Evolutionary conservation across 1,140 invertebrate species (phyloP), one percentile per base, ranked within the genome.

Genomic region (Cydia fagiglandana): DNA sequence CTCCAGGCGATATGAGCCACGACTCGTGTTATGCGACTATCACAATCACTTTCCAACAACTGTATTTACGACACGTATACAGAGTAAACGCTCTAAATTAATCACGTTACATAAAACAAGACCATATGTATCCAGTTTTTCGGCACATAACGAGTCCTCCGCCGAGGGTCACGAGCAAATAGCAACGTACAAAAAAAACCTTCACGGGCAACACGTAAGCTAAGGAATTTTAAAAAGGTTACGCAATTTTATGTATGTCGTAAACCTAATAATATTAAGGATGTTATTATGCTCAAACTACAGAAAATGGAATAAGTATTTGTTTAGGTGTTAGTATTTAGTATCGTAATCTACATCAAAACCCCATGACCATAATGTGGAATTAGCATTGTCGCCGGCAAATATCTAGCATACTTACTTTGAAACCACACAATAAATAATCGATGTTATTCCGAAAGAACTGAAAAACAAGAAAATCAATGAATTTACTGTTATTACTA

Each of bases 141-240:
- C 82, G 78, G 78, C 80, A 84, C 76, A 75, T 82, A 82, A 80
- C 84, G 84, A 82, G 84, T 88, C 82, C 80, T 82, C 76, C 84
- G 79, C 80, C 83, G 86, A 91, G 88, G 89, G 91, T 92, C 91
- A 92, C 87, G 86, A 91, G 86, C 87, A 83, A 81, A 82, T 79
- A 86, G 84, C 85, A 84, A 70, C 66, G 66, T 70, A 70, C 66
- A 70, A 45, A 70, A 64, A 83, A 91, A 90, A 92, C 88, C 91
- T 91, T 92, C 86, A 91, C 85, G 79, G 81, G 84, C 88, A 91
- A 92, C 91, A 92, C 91, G 91, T 92, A 91, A 91, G 91, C 91
- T 90, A 86, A 84, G 84, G 85, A 87, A 86, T 90, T 85, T 80
- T 86, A 91, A 87, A 88, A 91, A 88, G 87, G 90, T 92, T 92